Percentiles rank a stretch among this genome's conserved stretches.
These are phyloP conservation scores for Sula dactylatra DNA, from an alignment of 2,113 vertebrate species.

Conservation along the genomic window DNA sequence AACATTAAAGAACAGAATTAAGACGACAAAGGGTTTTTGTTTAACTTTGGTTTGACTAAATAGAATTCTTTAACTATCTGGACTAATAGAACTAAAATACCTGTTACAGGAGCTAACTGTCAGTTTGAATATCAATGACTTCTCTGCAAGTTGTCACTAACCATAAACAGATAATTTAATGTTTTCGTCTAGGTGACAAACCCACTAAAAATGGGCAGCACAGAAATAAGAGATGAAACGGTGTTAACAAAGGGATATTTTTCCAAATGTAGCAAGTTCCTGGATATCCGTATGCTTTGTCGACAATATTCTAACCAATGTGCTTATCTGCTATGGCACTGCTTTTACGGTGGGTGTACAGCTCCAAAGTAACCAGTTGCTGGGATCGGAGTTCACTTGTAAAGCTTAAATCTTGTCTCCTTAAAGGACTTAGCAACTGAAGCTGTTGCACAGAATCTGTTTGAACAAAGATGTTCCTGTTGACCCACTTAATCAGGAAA, in stretches of 20 bases:
- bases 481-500: not conserved
- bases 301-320: not conserved
- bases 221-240: not conserved
- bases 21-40: not conserved
- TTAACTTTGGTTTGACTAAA: not conserved
- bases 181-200: not conserved
- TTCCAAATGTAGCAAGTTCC: not conserved
- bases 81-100: not conserved
- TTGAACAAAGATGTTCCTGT: not conserved
- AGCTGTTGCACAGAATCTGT: not conserved
- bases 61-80: not conserved
- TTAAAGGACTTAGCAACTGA: constrained; percentile 32
- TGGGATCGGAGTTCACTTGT: not conserved
- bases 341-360: not conserved
- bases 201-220: not conserved
- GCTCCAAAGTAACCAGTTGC: not conserved
- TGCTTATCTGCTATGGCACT: not conserved
- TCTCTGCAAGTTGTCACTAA: not conserved
- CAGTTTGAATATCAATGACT: not conserved
- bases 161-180: not conserved
- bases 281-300: not conserved
- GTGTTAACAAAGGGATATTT: not conserved
- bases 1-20: not conserved
- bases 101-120: not conserved
- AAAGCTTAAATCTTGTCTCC: not conserved